phyloP scores from a whole-genome alignment of 1,140 invertebrate genomes.

The Leptestheria dahalacensis region DNA sequence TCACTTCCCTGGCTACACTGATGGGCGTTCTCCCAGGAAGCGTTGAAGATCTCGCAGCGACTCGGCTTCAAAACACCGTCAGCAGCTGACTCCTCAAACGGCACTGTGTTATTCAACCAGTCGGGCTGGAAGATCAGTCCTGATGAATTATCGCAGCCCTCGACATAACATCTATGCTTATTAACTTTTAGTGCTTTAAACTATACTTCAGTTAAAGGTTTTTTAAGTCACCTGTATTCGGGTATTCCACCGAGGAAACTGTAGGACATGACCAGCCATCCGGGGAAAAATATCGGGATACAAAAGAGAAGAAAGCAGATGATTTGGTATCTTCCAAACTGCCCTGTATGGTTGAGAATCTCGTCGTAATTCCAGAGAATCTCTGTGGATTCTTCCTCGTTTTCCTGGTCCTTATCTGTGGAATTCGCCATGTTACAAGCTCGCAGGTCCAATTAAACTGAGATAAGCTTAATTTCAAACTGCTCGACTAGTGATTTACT shows the following conservation, averaged over 20 bases:
- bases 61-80: neutral
- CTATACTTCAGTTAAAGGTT: neutral
- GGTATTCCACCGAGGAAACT: constrained; percentile 20
- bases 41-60: neutral
- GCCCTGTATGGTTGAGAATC: constrained; percentile 20
- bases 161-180: neutral
- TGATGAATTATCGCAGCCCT: neutral
- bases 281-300: constrained; percentile 18
- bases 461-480: too few species aligned
- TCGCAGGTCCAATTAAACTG: too few species aligned
- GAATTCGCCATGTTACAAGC: too few species aligned
- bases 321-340: constrained; percentile 20
- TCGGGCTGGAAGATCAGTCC: constrained; percentile 8
- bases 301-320: constrained; percentile 17
- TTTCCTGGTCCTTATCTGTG: too few species aligned
- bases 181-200: neutral
- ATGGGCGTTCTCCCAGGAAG: neutral
- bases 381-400: neutral
- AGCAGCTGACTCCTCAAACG: neutral
- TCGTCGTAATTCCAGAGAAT: constrained; percentile 19
- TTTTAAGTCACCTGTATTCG: constrained; percentile 20
- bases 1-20: too few species aligned
- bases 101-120: constrained; percentile 6
- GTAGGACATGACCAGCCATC: constrained; percentile 19
- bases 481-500: too few species aligned